Conservation (phyloP, 1,140 invertebrate genomes). For the Ptiloglossa arizonensis region DNA sequence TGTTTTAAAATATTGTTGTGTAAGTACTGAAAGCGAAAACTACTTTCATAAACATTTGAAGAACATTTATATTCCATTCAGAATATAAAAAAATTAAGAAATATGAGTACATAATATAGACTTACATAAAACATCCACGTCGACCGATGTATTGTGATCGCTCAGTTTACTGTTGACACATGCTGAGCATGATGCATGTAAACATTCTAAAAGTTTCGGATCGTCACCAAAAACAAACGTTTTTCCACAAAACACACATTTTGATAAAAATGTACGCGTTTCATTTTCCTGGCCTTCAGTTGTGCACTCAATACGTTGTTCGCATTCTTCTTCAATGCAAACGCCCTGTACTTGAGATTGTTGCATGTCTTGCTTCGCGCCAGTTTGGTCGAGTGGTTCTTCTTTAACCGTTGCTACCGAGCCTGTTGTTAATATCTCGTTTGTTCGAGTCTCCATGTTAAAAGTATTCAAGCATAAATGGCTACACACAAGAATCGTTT, state of each 20-base stretch:
- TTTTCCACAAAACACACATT: slow-evolving; percentile 88
- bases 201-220: slow-evolving; percentile 92
- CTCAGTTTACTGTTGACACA: slow-evolving; percentile 89
- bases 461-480: neutral
- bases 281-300: slow-evolving; percentile 80
- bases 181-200: slow-evolving; percentile 90
- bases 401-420: slow-evolving; percentile 51
- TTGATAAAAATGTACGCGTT: slow-evolving; percentile 76
- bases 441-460: slow-evolving; percentile 51
- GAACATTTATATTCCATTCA: neutral
- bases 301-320: slow-evolving; percentile 81
- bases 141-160: slow-evolving; percentile 82
- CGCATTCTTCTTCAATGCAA: slow-evolving; percentile 69
- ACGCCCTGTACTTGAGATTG: slow-evolving; percentile 57
- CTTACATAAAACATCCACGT: slow-evolving; percentile 74
- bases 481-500: neutral
- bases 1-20: slow-evolving; percentile 44
- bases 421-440: slow-evolving; percentile 34
- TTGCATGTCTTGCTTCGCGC: slow-evolving; percentile 48
- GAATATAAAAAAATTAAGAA: neutral
- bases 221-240: slow-evolving; percentile 83
- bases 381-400: slow-evolving; percentile 52
- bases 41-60: slow-evolving; percentile 13
- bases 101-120: neutral
- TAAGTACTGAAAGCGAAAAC: too few species aligned